Base-by-base conservation (phyloP, 2,113 vertebrate species). In the Nicator chloris region DNA sequence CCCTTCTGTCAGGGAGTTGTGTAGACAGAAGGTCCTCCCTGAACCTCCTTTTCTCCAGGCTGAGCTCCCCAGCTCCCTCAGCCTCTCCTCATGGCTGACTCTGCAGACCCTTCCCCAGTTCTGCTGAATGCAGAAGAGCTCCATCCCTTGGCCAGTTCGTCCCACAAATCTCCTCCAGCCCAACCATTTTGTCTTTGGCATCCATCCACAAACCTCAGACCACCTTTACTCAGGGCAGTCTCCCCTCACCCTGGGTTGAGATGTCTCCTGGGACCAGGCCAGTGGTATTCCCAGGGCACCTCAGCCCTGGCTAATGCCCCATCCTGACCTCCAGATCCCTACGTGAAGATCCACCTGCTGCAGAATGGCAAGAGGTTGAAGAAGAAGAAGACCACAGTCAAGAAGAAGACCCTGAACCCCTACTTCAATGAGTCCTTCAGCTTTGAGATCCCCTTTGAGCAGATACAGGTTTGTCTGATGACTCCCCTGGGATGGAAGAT, bases 361-460 rank as follows among this genome's bases (percentile, higher is more conserved):
- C 99, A 99, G 97, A 99, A 99, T 0, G 99, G 99, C 45, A 99
- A 99, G 97, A 98, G 98, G 78, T 98, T 99, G 94, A 99, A 99
- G 98, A 99, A 99, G 98, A 99, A 99, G 98, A 99, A 99, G 97
- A 99, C 99, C 1, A 99, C 99, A 2, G 99, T 99, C 94, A 99
- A 99, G 95, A 99, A 99, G 98, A 99, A 99, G 98, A 99, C 99
- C 7, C 95, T 99, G 96, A 99, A 99, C 96, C 99, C 99, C 2
- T 99, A 99, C 95, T 99, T 99, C 97, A 99, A 99, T 0, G 99
- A 99, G 94, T 99, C 99, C 44, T 99, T 99, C 98, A 99, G 99
- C 98, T 99, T 99, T 63, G 99, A 99, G 98, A 99, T 99, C 93
- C 99, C 99, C 86, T 99, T 99, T 17, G 99, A 99, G 95, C 99